Conservation (phyloP, 2,113 vertebrate genomes). For the Baryphthengus martii region DNA sequence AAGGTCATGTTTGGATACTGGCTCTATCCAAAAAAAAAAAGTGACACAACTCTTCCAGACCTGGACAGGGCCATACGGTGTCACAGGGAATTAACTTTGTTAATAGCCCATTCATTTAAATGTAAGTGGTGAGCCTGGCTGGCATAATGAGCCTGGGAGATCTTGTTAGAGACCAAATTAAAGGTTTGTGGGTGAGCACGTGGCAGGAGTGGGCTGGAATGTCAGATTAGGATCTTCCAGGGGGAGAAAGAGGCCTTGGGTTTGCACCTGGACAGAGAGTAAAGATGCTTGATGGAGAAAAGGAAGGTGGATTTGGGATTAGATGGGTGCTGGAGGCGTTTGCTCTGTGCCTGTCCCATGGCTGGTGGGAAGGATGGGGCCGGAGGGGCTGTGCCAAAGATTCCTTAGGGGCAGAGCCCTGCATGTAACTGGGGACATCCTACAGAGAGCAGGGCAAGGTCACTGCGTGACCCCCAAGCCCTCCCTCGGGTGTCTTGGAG, state of each 20-base stretch:
- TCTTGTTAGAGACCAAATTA: not conserved
- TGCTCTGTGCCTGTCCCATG: not conserved
- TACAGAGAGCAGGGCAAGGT: not conserved
- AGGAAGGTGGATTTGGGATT: not conserved
- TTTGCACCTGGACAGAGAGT: not conserved
- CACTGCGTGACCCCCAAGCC: fast-evolving
- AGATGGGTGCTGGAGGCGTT: not conserved
- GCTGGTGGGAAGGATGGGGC: not conserved
- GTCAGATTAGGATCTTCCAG: not conserved
- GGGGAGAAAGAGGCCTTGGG: fast-evolving
- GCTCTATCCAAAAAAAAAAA: not conserved
- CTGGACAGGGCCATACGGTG: fast-evolving
- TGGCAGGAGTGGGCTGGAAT: not conserved
- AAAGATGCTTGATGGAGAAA: fast-evolving
- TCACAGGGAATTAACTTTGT: not conserved
- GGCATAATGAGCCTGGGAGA: not conserved
- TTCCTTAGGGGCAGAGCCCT: not conserved
- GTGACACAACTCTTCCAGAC: not conserved
- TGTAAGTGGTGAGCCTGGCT: not conserved
- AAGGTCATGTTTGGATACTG: not conserved
- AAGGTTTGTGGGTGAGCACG: not conserved
- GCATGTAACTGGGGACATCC: fast-evolving
- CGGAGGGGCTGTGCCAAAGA: no score
- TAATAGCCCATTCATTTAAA: not conserved
- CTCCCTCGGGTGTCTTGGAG: fast-evolving